A percentile compares a stretch with the other conserved stretches of the same genome.
These are phyloP conservation scores for Globodera ellingtonae DNA, from an alignment of 1,140 invertebrate species.

Conservation along the genomic window DNA sequence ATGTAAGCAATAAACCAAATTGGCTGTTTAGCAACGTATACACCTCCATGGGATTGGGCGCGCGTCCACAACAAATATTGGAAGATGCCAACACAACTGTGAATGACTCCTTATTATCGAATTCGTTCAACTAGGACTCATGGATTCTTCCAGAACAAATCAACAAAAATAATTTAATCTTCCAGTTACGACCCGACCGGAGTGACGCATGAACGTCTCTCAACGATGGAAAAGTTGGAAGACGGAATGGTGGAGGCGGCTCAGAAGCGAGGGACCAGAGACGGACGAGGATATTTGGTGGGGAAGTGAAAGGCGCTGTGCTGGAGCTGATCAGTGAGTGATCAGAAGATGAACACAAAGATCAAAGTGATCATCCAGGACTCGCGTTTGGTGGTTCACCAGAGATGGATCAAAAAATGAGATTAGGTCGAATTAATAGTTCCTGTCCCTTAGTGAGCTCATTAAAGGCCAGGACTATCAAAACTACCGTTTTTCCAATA, in stretches of 20 bases:
- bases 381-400: too few relatives aligned
- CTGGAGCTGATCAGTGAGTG: too few relatives aligned
- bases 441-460: too few relatives aligned
- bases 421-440: too few relatives aligned
- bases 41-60: slow-evolving; percentile 53
- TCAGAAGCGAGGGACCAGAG: slow-evolving; percentile 55
- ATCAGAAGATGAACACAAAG: too few relatives aligned
- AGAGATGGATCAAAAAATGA: too few relatives aligned
- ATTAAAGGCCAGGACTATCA: too few relatives aligned
- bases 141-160: not conserved
- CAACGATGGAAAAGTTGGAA: slow-evolving; percentile 58
- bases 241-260: slow-evolving; percentile 63
- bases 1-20: too few relatives aligned
- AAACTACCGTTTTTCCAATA: too few relatives aligned
- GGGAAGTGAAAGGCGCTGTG: not conserved
- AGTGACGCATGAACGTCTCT: slow-evolving; percentile 51
- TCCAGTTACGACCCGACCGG: slow-evolving; percentile 49
- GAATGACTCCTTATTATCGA: not conserved
- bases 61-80: slow-evolving; percentile 40
- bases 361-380: too few relatives aligned
- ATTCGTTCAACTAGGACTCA: too few relatives aligned
- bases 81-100: slow-evolving; percentile 28
- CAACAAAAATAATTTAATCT: not conserved
- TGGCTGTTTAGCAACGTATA: not conserved
- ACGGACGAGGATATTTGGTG: slow-evolving; percentile 1